These are phyloP conservation scores for Melanotaenia duboulayi DNA, from an alignment of 2,113 vertebrate species.

Conservation along the genomic window DNA sequence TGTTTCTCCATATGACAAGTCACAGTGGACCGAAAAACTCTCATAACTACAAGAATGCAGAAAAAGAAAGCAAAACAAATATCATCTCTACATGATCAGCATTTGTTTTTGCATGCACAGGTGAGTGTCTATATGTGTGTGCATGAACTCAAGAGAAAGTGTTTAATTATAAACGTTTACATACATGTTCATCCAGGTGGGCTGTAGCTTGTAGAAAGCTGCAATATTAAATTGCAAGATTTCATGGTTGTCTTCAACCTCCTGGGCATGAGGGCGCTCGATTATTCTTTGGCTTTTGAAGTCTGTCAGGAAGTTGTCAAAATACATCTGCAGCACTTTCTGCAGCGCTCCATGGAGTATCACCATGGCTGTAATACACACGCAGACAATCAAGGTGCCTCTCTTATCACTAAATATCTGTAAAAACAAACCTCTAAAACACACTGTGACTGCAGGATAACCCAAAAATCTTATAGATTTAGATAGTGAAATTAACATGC, in stretches of 20 bases:
- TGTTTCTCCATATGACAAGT: constrained; percentile 57
- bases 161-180: constrained; percentile 8
- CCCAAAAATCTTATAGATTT: not conserved
- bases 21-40: constrained; percentile 75
- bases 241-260: constrained; percentile 45
- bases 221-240: constrained; percentile 72
- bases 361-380: constrained; percentile 58
- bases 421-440: not conserved
- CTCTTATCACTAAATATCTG: too few species aligned
- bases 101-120: not conserved
- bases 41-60: constrained; percentile 65
- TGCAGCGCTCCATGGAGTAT: constrained; percentile 69
- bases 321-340: constrained; percentile 75
- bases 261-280: not conserved
- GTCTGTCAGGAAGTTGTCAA: constrained; percentile 79
- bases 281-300: constrained; percentile 41
- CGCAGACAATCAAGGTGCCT: not conserved
- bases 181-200: constrained; percentile 68
- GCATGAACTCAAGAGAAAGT: not conserved
- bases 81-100: not conserved
- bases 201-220: constrained; percentile 70
- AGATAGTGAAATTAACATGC: not conserved
- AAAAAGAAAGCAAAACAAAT: not conserved
- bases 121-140: not conserved
- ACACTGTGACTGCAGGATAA: not conserved